Percentiles rank a stretch among this genome's conserved stretches.
Evolutionary conservation across 2,113 vertebrate genomes (phyloP).

Genomic region (Siniperca chuatsi): DNA sequence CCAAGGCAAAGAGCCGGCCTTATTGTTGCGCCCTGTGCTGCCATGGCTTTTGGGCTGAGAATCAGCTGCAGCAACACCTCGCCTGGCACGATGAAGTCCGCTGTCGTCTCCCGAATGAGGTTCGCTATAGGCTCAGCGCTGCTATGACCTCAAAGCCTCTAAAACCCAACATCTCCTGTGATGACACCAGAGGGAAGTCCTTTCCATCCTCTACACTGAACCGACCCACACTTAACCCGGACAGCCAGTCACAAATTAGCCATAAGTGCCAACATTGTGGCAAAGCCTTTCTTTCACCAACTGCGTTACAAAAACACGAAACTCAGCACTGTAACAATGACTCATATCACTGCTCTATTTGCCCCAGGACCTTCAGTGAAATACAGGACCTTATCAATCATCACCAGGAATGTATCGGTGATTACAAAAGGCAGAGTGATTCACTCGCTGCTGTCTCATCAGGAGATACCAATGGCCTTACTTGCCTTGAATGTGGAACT

Average conservation of each 20-base stretch:
- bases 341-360: slow-evolving; percentile 75
- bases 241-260: slow-evolving; percentile 45
- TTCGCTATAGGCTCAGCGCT: slow-evolving; percentile 80
- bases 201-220: background rate
- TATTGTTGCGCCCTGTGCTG: slow-evolving; percentile 84
- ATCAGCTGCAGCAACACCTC: slow-evolving; percentile 85
- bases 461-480: slow-evolving; percentile 60
- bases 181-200: slow-evolving; percentile 25
- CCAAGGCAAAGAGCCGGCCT: slow-evolving; percentile 77
- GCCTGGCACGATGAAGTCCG: slow-evolving; percentile 85
- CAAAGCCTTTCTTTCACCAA: slow-evolving; percentile 74
- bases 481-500: slow-evolving; percentile 81
- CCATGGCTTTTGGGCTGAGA: slow-evolving; percentile 83
- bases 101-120: slow-evolving; percentile 81
- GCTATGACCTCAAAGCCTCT: slow-evolving; percentile 56
- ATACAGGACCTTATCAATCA: slow-evolving; percentile 79
- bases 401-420: slow-evolving; percentile 78
- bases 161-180: slow-evolving; percentile 30
- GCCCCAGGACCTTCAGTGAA: slow-evolving; percentile 76
- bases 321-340: slow-evolving; percentile 57
- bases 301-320: slow-evolving; percentile 73
- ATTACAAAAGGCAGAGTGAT: slow-evolving; percentile 35
- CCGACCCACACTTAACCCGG: background rate
- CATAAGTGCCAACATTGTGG: slow-evolving; percentile 78
- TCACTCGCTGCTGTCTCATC: slow-evolving; percentile 32